These are phyloP conservation scores for Dione vanillae DNA, from an alignment of 2,888 invertebrate species.

Conservation along the genomic window DNA sequence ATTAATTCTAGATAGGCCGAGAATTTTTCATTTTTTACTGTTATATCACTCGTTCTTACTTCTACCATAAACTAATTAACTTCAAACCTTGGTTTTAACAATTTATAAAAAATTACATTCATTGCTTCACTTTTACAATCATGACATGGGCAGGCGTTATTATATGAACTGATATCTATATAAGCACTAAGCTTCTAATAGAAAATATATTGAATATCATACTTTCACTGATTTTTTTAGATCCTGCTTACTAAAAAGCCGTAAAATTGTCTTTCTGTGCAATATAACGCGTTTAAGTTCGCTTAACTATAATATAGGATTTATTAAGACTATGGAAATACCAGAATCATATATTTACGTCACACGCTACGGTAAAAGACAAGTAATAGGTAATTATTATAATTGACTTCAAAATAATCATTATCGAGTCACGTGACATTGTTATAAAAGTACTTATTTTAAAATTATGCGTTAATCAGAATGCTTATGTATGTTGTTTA, in stretches of 20 bases:
- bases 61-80: too few relatives aligned
- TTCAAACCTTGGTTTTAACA: too few relatives aligned
- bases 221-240: too few relatives aligned
- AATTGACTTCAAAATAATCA: constrained; percentile 20
- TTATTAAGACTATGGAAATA: constrained; percentile 53
- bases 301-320: constrained; percentile 50
- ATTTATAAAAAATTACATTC: too few relatives aligned
- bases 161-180: too few relatives aligned
- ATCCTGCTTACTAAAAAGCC: constrained; percentile 4
- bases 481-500: too few relatives aligned
- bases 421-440: not conserved
- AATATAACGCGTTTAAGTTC: constrained; percentile 21
- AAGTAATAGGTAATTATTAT: constrained; percentile 37
- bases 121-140: too few relatives aligned
- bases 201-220: not conserved
- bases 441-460: not conserved
- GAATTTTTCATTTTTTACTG: too few relatives aligned
- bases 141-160: too few relatives aligned
- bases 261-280: constrained; percentile 3
- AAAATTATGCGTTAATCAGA: too few relatives aligned
- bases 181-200: not conserved
- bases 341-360: constrained; percentile 57
- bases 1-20: too few relatives aligned
- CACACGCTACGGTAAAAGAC: constrained; percentile 49
- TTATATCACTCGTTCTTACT: too few relatives aligned